phyloP scores from a whole-genome alignment of 2,113 vertebrate genomes.

The Oceanites oceanicus region DNA sequence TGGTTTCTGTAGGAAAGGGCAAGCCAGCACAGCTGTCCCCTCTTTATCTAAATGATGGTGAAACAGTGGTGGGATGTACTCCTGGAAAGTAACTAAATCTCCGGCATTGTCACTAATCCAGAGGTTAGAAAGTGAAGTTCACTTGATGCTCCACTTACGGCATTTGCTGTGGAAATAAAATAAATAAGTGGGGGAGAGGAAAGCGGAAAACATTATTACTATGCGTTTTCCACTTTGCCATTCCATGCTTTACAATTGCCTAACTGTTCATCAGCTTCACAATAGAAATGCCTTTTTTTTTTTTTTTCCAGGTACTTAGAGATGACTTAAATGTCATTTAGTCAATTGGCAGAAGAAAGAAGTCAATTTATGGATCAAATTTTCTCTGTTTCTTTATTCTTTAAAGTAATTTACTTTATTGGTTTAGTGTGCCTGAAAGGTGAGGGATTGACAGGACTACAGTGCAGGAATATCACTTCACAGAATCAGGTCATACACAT shows the following conservation, averaged over 20 bases:
- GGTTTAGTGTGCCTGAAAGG: constrained; percentile 55
- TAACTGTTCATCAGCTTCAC: constrained; percentile 68
- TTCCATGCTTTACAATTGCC: constrained; percentile 47
- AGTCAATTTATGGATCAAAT: constrained; percentile 71
- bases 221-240: constrained; percentile 40
- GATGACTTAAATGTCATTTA: constrained; percentile 72
- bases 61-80: background rate
- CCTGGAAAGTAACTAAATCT: background rate
- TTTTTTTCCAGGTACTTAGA: constrained; percentile 69
- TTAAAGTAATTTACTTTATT: constrained; percentile 71
- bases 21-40: background rate
- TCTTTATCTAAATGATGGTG: background rate
- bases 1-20: background rate
- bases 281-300: constrained; percentile 72
- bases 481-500: background rate
- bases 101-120: constrained; percentile 6
- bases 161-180: constrained; percentile 11
- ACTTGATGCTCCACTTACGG: background rate
- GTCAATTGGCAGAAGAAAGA: constrained; percentile 72
- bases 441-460: constrained; percentile 54
- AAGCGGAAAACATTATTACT: constrained; percentile 40
- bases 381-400: constrained; percentile 63
- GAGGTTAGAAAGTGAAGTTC: constrained; percentile 13
- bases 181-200: background rate
- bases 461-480: constrained; percentile 46